phyloP scores from a whole-genome alignment of 2,888 invertebrate genomes.

The Peribatodes rhomboidaria region DNA sequence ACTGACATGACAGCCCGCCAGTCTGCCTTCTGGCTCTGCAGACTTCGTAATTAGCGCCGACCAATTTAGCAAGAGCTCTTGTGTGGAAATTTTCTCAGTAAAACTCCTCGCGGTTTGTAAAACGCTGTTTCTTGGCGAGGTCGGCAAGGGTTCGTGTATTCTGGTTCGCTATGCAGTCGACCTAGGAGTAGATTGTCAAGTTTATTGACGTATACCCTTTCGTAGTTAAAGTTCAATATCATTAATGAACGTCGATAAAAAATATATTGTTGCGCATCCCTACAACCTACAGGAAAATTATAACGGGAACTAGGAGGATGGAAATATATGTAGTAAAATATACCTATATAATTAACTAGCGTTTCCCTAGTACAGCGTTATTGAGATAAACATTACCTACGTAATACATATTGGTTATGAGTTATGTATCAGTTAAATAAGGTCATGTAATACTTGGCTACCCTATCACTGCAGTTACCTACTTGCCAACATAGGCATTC shows the following conservation, averaged over 20 bases:
- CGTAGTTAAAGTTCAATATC: constrained; percentile 40
- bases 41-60: constrained; percentile 46
- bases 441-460: neutral
- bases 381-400: neutral
- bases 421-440: neutral
- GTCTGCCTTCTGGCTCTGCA: constrained; percentile 44
- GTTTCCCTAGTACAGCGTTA: neutral
- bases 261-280: neutral
- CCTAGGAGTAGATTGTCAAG: constrained; percentile 38
- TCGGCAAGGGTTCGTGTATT: constrained; percentile 17
- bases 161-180: constrained; percentile 35
- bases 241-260: constrained; percentile 5
- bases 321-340: neutral
- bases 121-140: constrained; percentile 4
- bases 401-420: neutral
- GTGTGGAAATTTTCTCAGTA: constrained; percentile 23
- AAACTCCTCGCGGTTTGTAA: constrained; percentile 13
- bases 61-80: constrained; percentile 39
- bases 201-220: constrained; percentile 41
- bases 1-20: constrained; percentile 53
- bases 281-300: neutral
- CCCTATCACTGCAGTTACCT: no score
- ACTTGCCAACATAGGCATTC: no score
- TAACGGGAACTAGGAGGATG: neutral
- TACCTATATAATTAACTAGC: neutral